phyloP scores from a whole-genome alignment of 2,797 vertebrate species.

The Telmatherina bonti region DNA sequence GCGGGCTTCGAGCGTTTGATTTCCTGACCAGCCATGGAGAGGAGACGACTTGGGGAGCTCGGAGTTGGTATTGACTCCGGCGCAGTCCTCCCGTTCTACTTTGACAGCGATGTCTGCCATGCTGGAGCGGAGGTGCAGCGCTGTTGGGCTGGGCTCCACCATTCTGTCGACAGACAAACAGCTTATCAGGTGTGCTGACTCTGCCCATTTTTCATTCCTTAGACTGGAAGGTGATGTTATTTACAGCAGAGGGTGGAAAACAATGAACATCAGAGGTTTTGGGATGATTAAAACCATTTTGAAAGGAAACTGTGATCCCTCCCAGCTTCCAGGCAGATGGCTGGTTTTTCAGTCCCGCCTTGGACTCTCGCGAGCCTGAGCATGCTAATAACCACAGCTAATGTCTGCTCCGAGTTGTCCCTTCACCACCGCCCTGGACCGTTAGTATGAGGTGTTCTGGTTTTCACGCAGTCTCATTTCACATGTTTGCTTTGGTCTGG shows the following conservation, averaged over 20 bases:
- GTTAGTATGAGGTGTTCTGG: too few relatives aligned
- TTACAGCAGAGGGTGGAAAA: background rate
- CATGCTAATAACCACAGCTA: too few relatives aligned
- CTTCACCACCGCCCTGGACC: too few relatives aligned
- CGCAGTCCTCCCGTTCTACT: constrained; percentile 85
- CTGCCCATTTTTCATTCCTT: background rate
- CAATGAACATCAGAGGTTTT: background rate
- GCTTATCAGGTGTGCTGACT: too few relatives aligned
- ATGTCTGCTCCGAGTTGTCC: too few relatives aligned
- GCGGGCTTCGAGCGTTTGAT: constrained; percentile 71
- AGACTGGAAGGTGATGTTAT: background rate
- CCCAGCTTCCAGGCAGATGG: too few relatives aligned
- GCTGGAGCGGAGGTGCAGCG: constrained; percentile 84
- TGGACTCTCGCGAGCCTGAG: too few relatives aligned
- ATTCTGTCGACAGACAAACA: constrained; percentile 82
- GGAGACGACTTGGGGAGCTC: constrained; percentile 71
- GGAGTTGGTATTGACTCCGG: constrained; percentile 33
- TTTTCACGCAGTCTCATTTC: too few relatives aligned
- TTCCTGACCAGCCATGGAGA: constrained; percentile 71
- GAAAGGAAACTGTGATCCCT: too few relatives aligned
- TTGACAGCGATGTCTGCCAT: constrained; percentile 91
- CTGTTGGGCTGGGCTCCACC: constrained; percentile 91
- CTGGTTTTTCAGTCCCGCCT: too few relatives aligned
- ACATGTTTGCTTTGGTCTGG: too few relatives aligned
- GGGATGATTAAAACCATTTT: too few relatives aligned